phyloP scores from a whole-genome alignment of 2,797 vertebrate genomes.

The Aeoliscus strigatus region DNA sequence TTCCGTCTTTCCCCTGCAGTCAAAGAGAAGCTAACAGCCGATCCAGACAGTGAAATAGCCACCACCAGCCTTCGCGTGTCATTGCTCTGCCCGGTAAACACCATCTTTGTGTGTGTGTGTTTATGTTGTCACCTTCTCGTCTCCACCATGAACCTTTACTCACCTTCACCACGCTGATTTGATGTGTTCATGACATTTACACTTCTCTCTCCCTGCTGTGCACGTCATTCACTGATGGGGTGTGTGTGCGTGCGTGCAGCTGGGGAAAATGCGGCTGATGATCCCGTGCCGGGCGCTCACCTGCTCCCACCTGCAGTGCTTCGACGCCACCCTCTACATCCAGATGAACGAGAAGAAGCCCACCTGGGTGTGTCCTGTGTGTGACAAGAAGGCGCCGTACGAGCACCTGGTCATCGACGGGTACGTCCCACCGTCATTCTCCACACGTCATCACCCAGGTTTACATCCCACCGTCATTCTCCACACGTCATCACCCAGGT shows the following conservation, averaged over 20 bases:
- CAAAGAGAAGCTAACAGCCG: slow-evolving; percentile 95
- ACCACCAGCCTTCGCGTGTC: slow-evolving; percentile 96
- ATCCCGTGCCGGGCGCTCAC: slow-evolving; percentile 94
- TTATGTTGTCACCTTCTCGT: slow-evolving; percentile 2
- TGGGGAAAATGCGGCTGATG: slow-evolving; percentile 95
- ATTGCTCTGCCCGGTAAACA: slow-evolving; percentile 90
- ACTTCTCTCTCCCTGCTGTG: slow-evolving; percentile 11
- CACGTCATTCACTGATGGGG: slow-evolving; percentile 17
- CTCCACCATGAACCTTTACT: slow-evolving; percentile 14
- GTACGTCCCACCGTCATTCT: slow-evolving; percentile 60
- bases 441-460: slow-evolving; percentile 94
- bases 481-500: slow-evolving; percentile 94
- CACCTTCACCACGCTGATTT: slow-evolving; percentile 16
- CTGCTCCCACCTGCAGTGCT: slow-evolving; percentile 96
- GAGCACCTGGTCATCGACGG: slow-evolving; percentile 98
- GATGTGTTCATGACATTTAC: slow-evolving; percentile 26
- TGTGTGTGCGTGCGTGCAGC: slow-evolving; percentile 63
- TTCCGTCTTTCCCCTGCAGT: slow-evolving; percentile 71
- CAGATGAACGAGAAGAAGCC: slow-evolving; percentile 99
- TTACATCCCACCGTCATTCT: slow-evolving; percentile 60
- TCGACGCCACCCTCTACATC: slow-evolving; percentile 96
- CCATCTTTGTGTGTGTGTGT: slow-evolving; percentile 2
- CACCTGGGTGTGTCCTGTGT: slow-evolving; percentile 97
- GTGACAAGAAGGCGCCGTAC: slow-evolving; percentile 95
- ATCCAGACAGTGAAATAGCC: slow-evolving; percentile 98